Evolutionary conservation across 2,888 invertebrate genomes (phyloP), one percentile per base, ranked within the genome.

Genomic region (Syrista parreyssii): DNA sequence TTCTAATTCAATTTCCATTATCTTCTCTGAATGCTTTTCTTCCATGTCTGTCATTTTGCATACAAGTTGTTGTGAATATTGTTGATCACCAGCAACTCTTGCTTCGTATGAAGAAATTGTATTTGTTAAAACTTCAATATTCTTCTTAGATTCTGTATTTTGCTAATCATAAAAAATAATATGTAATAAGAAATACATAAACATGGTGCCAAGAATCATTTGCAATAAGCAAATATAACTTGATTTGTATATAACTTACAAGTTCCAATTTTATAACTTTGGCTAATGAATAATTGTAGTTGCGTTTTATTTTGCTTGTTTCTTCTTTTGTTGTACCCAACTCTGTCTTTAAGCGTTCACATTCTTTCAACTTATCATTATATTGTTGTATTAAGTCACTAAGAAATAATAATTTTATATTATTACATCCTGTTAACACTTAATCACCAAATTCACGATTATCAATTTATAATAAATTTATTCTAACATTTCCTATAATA

Each of bases 381-480:
- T 87, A 88, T 33, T 86, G 84, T 36, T 83, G 82, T 78, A 89
- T 86, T 33, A 90, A 77, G 36, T 85, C 82, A n/a, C 89, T 89
- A 71, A 74, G 84, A 86, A 30, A 75, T 40, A 75, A 32, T 36
- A 40, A 35, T 40, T 40, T 40, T 23, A 40, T 15, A 40, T 40
- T 23, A 40, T 40, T 40, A 40, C 15, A 23, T 40, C 15, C 15
- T 40, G 4, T 40, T 40, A 15, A 40, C 15, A 40, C 40, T 40
- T 15, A 40, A 6, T 40, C 15, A 40, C 6, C 15, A 40, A 40
- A 40, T 40, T 15, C 15, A 40, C 15, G 9, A 76, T 32, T 32
- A 11, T 30, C 30, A 36, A n/a, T 3, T 73, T n/a, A 35, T 11
- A 11, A 15, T 15, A 12, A 23, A 15, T 40, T 4, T 40, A 40